phyloP scores from a whole-genome alignment of 2,113 vertebrate genomes.

The Paramormyrops kingsleyae region DNA sequence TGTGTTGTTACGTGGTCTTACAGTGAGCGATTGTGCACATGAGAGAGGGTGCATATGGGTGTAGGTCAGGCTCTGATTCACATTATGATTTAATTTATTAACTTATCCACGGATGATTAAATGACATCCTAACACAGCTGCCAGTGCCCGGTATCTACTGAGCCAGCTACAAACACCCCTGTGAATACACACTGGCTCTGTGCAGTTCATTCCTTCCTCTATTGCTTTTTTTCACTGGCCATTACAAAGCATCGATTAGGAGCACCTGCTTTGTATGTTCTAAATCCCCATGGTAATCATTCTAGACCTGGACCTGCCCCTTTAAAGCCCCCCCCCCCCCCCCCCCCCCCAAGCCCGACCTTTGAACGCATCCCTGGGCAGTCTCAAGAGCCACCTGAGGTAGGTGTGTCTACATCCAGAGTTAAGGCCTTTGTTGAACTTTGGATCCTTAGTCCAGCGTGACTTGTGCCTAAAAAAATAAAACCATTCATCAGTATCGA shows the following conservation, averaged over 20 bases:
- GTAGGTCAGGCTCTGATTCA: neutral
- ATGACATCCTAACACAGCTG: neutral
- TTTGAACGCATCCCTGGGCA: neutral
- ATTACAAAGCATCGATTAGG: neutral
- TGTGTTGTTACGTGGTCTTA: neutral
- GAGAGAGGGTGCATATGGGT: neutral
- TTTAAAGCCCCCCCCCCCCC: neutral
- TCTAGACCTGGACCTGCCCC: neutral
- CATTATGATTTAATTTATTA: neutral
- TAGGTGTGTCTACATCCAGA: neutral
- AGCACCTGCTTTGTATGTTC: neutral
- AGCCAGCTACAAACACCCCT: neutral
- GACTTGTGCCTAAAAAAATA: constrained; percentile 6
- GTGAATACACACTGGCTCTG: neutral
- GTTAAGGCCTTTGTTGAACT: neutral
- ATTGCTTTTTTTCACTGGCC: neutral
- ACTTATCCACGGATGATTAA: neutral
- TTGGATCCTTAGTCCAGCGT: neutral
- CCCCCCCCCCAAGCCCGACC: neutral
- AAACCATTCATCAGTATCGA: neutral
- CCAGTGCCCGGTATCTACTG: neutral
- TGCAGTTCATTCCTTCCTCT: neutral
- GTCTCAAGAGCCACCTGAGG: neutral
- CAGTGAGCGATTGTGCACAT: neutral
- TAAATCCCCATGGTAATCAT: neutral